A percentile compares a stretch with the other conserved stretches of the same genome.
Evolutionary conservation across 2,888 invertebrate genomes (phyloP).

Genomic region (Coleophora flavipennella): DNA sequence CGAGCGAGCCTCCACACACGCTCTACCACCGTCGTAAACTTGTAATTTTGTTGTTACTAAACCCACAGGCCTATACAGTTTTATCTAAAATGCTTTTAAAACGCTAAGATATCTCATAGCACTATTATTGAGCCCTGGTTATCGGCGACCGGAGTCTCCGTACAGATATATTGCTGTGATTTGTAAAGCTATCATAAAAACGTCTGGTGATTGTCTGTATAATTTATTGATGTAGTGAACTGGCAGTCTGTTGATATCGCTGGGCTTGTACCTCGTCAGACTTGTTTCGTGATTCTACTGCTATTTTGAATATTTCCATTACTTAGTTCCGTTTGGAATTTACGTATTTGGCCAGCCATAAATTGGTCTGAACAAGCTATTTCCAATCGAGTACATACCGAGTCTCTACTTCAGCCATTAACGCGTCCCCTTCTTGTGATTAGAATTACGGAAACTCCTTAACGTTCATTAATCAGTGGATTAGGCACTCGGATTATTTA

Average conservation of each 20-base stretch:
- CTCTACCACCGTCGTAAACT: slow-evolving; percentile 57
- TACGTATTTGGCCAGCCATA: no score
- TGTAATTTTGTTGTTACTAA: slow-evolving; percentile 62
- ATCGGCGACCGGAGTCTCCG: slow-evolving; percentile 22
- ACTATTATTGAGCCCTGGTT: slow-evolving; percentile 24
- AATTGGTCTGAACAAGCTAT: no score
- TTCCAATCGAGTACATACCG: background rate
- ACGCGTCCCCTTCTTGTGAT: slow-evolving; percentile 27
- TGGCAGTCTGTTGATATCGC: slow-evolving; percentile 10
- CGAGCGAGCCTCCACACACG: slow-evolving; percentile 39
- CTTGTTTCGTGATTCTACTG: background rate
- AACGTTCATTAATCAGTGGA: slow-evolving; percentile 67
- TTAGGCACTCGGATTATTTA: slow-evolving; percentile 68
- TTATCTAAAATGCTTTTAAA: slow-evolving; percentile 63
- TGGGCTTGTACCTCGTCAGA: background rate
- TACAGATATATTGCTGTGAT: slow-evolving; percentile 45
- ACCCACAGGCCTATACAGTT: slow-evolving; percentile 45
- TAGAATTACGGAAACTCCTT: slow-evolving; percentile 37
- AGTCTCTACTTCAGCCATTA: background rate
- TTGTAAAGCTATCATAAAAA: slow-evolving; percentile 55
- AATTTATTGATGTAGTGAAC: slow-evolving; percentile 35
- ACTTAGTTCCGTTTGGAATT: no score
- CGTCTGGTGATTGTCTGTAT: slow-evolving; percentile 42
- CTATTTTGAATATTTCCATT: no score
- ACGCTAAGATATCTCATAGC: slow-evolving; percentile 43